Evolutionary conservation across 2,888 invertebrate genomes (phyloP), one percentile per base, ranked within the genome.

Genomic region (Eupithecia tripunctaria): DNA sequence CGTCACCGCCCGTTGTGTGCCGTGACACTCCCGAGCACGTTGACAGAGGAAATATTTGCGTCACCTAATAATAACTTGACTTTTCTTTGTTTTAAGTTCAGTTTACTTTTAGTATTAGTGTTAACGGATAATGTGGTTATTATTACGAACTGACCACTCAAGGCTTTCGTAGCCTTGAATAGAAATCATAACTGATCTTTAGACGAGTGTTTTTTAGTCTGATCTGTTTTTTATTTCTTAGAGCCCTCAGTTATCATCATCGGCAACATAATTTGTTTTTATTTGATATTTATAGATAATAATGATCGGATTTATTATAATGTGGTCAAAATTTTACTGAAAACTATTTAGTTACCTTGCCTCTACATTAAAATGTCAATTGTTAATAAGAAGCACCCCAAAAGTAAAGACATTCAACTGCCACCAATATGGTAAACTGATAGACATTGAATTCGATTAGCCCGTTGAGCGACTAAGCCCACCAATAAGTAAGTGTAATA

Each of bases 401-500:
- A 67, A 73, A 63, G 56, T 74, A 73, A 72, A 73, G 18, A 69
- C 77, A 74, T 82, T 78, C 75, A 80, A 84, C 85, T 82, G 81
- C 83, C 84, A 84, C 82, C 78, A 81, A 83, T 83, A 82, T 84
- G 84, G 81, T 87, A 84, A 85, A 84, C 87, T 85, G 87, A 86
- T 84, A 86, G 85, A 88, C 89, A 91, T 91, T 92, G 87, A 91
- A 91, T 91, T 91, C 89, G 91, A 91, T 93, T 91, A 92, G 88
- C 86, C 86, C 85, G 88, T 89, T 88, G 88, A 90, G 88, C 90
- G 86, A 85, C 89, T 91, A 90, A 92, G 87, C 88, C 89, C 87
- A 89, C 89, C 90, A 92, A 92, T 93, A 92, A 93, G 91, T 93
- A 91, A 91, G 91, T 93, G 93, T 93, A 93, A 93, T 92, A 87